phyloP scores from a whole-genome alignment of 92 coral and sea anemone genomes.

The Ricordea florida region DNA sequence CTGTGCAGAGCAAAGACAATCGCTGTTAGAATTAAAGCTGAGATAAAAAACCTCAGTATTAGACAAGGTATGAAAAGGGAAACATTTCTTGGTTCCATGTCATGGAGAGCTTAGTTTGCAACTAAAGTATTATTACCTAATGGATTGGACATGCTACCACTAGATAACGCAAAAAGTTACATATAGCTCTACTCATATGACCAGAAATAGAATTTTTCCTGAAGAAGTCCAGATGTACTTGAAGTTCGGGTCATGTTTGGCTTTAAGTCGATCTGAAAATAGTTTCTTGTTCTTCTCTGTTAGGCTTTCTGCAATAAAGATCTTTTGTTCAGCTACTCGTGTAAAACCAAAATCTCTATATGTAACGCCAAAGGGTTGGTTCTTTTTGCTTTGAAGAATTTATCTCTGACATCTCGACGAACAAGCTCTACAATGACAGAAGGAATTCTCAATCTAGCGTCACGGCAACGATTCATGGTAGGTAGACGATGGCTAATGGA shows the following conservation, averaged over 20 bases:
- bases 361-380: slow-evolving; percentile 15
- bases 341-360: slow-evolving; percentile 18
- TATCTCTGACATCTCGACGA: slow-evolving; percentile 36
- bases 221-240: slow-evolving; percentile 39
- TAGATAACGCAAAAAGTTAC: slow-evolving; percentile 25
- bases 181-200: slow-evolving; percentile 9
- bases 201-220: background rate
- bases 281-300: slow-evolving; percentile 21
- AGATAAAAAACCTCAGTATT: slow-evolving; percentile 32
- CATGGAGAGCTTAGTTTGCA: slow-evolving; percentile 7
- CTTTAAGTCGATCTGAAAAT: slow-evolving; percentile 28
- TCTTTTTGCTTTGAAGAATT: slow-evolving; percentile 23
- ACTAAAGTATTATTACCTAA: background rate
- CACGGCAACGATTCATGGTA: background rate
- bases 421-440: slow-evolving; percentile 41
- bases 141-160: slow-evolving; percentile 8
- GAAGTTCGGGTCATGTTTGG: slow-evolving; percentile 31
- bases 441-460: slow-evolving; percentile 2
- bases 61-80: slow-evolving; percentile 33
- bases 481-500: slow-evolving; percentile 49
- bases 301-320: slow-evolving; percentile 55
- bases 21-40: slow-evolving; percentile 41
- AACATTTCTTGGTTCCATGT: background rate
- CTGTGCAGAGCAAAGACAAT: slow-evolving; percentile 43
- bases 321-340: slow-evolving; percentile 4